phyloP scores from a whole-genome alignment of 2,888 invertebrate species.

The Helicoverpa assulta region DNA sequence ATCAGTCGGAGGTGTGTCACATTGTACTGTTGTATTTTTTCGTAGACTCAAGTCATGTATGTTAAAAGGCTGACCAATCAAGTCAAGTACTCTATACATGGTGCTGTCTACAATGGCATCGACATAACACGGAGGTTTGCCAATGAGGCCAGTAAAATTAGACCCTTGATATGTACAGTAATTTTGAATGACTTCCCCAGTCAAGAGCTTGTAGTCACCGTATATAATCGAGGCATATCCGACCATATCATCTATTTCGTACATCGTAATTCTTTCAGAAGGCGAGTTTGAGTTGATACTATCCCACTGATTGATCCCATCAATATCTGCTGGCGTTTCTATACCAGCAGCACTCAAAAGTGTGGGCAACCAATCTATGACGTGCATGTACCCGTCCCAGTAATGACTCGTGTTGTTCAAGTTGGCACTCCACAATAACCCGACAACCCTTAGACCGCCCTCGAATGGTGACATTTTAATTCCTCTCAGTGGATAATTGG shows the following conservation, averaged over 20 bases:
- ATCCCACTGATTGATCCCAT: constrained; percentile 82
- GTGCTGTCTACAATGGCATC: constrained; percentile 70
- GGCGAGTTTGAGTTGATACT: constrained; percentile 71
- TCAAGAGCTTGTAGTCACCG: constrained; percentile 79
- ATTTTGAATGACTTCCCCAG: constrained; percentile 66
- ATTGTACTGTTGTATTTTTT: constrained; percentile 70
- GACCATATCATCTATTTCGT: constrained; percentile 80
- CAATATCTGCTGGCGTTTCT: constrained; percentile 71
- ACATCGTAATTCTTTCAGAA: constrained; percentile 74
- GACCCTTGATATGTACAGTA: constrained; percentile 75
- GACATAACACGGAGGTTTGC: constrained; percentile 71
- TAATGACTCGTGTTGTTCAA: constrained; percentile 80
- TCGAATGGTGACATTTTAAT: constrained; percentile 95
- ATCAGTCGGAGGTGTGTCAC: constrained; percentile 50
- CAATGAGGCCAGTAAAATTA: constrained; percentile 74
- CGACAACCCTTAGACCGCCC: constrained; percentile 94
- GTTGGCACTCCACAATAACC: constrained; percentile 92
- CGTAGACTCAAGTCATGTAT: constrained; percentile 64
- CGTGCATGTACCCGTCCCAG: constrained; percentile 92
- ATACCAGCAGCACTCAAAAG: constrained; percentile 82
- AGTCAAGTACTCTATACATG: constrained; percentile 69
- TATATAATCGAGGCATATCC: constrained; percentile 75
- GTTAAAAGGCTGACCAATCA: constrained; percentile 67
- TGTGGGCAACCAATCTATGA: constrained; percentile 96
- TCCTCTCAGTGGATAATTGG: constrained; percentile 95